Evolutionary conservation across 2,113 vertebrate species (phyloP).

Genomic region (Ibidorhyncha struthersii): DNA sequence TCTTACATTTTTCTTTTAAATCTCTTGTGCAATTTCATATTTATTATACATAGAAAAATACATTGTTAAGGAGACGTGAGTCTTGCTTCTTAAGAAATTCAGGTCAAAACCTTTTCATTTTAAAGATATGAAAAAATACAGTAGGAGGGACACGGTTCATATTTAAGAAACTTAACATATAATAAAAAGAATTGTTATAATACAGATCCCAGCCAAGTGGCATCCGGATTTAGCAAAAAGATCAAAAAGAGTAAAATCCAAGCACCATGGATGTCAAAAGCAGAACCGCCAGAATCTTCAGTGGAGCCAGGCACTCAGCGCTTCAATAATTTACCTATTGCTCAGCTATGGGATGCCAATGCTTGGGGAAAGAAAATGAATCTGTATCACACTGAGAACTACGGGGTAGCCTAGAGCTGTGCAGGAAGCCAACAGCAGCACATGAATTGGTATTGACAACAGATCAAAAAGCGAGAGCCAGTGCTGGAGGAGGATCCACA

Average conservation of each 20-base stretch:
- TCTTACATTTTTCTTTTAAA: background rate
- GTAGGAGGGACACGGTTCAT: background rate
- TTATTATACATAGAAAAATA: background rate
- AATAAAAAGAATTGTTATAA: background rate
- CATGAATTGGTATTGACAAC: background rate
- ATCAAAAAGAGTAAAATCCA: background rate
- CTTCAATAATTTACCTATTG: background rate
- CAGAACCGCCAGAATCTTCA: background rate
- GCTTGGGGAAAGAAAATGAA: background rate
- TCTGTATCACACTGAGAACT: background rate
- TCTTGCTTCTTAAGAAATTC: background rate
- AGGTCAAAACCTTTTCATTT: background rate
- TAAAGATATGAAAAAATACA: background rate
- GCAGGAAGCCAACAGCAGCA: background rate
- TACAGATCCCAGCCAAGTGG: background rate
- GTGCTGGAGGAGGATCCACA: background rate
- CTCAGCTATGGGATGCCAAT: background rate
- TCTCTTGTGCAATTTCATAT: background rate
- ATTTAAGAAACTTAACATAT: background rate
- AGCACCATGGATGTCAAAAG: background rate
- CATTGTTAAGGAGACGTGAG: background rate
- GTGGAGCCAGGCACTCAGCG: background rate
- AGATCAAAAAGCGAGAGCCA: background rate
- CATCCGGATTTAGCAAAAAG: background rate
- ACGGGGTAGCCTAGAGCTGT: background rate